phyloP scores from a whole-genome alignment of 2,888 invertebrate genomes.

The Drosophila sordidapex region DNA sequence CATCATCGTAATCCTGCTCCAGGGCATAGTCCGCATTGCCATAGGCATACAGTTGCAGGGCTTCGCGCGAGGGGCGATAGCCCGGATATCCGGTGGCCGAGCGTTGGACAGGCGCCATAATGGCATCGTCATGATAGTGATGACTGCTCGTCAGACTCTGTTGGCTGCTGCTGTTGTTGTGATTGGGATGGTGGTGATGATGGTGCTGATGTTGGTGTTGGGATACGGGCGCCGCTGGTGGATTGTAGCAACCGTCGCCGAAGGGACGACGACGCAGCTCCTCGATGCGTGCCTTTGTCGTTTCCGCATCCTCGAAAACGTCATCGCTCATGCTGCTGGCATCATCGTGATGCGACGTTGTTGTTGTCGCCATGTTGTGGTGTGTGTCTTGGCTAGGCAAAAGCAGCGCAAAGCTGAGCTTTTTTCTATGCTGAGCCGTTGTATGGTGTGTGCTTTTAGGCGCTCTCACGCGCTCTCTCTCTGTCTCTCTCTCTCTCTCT shows the following conservation, averaged over 20 bases:
- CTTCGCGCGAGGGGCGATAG: slow-evolving; percentile 90
- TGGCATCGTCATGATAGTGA: slow-evolving; percentile 70
- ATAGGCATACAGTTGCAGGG: slow-evolving; percentile 86
- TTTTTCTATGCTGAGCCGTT: slow-evolving; percentile 35
- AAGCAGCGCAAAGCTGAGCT: slow-evolving; percentile 45
- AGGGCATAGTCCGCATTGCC: slow-evolving; percentile 76
- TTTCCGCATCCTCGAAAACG: slow-evolving; percentile 90
- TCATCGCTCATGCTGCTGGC: slow-evolving; percentile 91
- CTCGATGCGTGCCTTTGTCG: slow-evolving; percentile 82
- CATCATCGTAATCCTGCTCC: slow-evolving; percentile 80
- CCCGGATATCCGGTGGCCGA: slow-evolving; percentile 92
- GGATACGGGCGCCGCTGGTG: slow-evolving; percentile 69
- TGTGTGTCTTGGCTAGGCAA: slow-evolving; percentile 61
- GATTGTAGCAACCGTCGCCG: slow-evolving; percentile 78
- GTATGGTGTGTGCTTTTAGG: slow-evolving; percentile 46
- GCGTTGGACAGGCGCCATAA: slow-evolving; percentile 73
- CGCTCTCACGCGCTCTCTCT: slow-evolving; percentile 28
- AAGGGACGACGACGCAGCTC: slow-evolving; percentile 78
- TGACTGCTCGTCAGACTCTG: slow-evolving; percentile 71
- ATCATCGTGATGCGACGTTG: slow-evolving; percentile 86
- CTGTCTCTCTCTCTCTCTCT: slow-evolving; percentile 1
- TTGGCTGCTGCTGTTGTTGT: slow-evolving; percentile 55
- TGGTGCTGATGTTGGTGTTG: slow-evolving; percentile 54
- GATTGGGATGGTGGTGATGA: slow-evolving; percentile 62
- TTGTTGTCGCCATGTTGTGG: slow-evolving; percentile 44